Base-by-base conservation (phyloP, 2,797 vertebrate genomes). In the Acropternis orthonyx region DNA sequence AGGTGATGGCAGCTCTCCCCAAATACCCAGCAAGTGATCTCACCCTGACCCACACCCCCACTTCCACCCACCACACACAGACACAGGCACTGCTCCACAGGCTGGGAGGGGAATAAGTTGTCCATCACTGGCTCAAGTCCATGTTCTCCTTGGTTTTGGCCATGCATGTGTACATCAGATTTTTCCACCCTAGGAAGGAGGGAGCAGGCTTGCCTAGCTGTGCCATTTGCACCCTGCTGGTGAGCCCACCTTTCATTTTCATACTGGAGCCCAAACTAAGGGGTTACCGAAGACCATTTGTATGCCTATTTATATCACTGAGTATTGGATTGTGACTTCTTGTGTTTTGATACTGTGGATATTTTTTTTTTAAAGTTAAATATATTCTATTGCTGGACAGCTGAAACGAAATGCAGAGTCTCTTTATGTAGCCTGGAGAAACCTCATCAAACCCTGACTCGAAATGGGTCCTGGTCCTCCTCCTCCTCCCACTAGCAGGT, bases 261-360 rank as follows among this genome's bases (percentile, higher is more conserved):
- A 0, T 49, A 54, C 54, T 10, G 7, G n/a, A 72, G 71, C 52
- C 76, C 54, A 20, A 39, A 15, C 23, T 14, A 7, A 44, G 32
- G n/a, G 36, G 43, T 75, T 63, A 28, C 54, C 51, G 36, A 58
- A 61, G 74, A 89, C 71, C 52, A 52, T 81, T 92, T 62, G 68
- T 93, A 73, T 9, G n/a, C 54, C 28, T 79, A 12, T 92, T 80
- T 61, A 36, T 68, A 27, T 41, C 32, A 14, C 41, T 1, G 0
- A 44, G 72, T 78, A 27, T 30, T 77, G 87, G 69, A 75, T 63
- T 78, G 95, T 95, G 94, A 92, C 52, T 92, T 91, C 91, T 73
- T 66, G 74, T 93, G 91, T 96, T 97, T 95, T 86, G 85, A 94
- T 85, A 62, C 77, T n/a, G 51, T 91, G 80, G 66, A 72, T 86